Percentiles rank a stretch among this genome's conserved stretches.
These are phyloP conservation scores for Petaurus breviceps DNA, from an alignment of 2,113 vertebrate species.

Conservation along the genomic window DNA sequence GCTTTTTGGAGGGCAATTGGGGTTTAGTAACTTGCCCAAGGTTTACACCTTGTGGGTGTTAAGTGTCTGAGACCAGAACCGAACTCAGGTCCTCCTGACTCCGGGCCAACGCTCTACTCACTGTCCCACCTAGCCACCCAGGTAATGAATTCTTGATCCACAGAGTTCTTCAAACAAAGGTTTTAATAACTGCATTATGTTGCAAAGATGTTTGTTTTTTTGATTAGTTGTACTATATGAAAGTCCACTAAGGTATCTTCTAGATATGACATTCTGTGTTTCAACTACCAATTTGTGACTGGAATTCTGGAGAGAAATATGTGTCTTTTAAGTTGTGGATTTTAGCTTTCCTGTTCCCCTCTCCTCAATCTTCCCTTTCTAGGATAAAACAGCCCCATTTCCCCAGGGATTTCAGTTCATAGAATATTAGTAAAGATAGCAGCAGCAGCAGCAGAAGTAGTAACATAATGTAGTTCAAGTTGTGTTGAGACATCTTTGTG, in stretches of 20 bases:
- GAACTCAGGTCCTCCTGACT: too few species aligned
- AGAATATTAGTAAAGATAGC: neutral
- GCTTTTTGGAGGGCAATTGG: too few species aligned
- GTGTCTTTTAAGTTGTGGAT: neutral
- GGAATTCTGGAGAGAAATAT: neutral
- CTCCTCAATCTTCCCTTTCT: neutral
- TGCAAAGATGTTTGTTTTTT: neutral
- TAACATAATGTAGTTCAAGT: neutral
- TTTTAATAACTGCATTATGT: neutral
- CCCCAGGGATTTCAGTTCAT: neutral
- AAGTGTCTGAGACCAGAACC: too few species aligned
- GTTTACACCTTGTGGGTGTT: too few species aligned
- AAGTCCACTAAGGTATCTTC: neutral
- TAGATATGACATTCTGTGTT: neutral
- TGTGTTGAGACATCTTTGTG: neutral
- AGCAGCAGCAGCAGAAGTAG: too few species aligned
- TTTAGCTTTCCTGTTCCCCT: neutral
- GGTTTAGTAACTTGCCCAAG: too few species aligned
- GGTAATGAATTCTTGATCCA: neutral
- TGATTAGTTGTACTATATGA: neutral
- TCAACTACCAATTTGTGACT: neutral
- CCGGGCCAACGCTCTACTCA: too few species aligned
- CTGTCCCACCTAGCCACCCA: too few species aligned
- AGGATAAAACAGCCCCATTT: neutral
- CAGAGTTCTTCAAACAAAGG: neutral